Base-by-base conservation (phyloP, 2,113 vertebrate species). In the Gymnogyps californianus region DNA sequence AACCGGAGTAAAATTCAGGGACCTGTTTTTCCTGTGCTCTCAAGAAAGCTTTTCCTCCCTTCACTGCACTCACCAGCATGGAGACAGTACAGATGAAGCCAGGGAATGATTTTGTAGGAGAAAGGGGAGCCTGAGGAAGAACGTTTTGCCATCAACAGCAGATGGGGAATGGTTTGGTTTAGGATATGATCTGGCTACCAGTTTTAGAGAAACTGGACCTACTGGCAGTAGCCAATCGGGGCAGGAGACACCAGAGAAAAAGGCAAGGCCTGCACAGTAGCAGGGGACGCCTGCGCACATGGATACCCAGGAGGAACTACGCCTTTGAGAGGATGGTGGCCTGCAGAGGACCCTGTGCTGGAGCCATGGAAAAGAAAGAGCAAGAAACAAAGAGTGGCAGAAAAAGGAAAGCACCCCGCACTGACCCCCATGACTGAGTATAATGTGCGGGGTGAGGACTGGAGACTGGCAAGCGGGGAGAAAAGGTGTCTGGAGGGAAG, bases 201-300 rank as follows among this genome's bases (percentile, higher is more conserved):
- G 66, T 38, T 85, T 62, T 22, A 72, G 42, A 71, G 66, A 75
- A 86, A 51, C 28, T 46, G 51, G 19, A 59, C 14, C 14, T 32
- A 17, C 13, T 69, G 49, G 46, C 51, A 91, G 44, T 12, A 83
- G 54, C 28, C 0, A 0, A 34, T 4, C 0, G 3, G n/a, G 49
- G 59, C 32, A 79, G 87, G 15, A 62, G 32, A 44, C 16, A 14
- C 5, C 34, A 71, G 51, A 54, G 57, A 24, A 38, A 47, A 66
- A 65, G 15, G 16, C 18, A 51, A 80, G n/a, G 40, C 16, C 47
- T 29, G n/a, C 2, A 7, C 25, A 66, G 31, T 1, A 1, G 12
- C 42, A 31, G 46, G 36, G 20, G 19, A 64, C 2, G 10, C 24
- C 11, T 70, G 65, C 1, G 2, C 19, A 79, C 2, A 4, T 4